These are phyloP conservation scores for Psittacula echo DNA, from an alignment of 2,797 vertebrate genomes.

Conservation along the genomic window DNA sequence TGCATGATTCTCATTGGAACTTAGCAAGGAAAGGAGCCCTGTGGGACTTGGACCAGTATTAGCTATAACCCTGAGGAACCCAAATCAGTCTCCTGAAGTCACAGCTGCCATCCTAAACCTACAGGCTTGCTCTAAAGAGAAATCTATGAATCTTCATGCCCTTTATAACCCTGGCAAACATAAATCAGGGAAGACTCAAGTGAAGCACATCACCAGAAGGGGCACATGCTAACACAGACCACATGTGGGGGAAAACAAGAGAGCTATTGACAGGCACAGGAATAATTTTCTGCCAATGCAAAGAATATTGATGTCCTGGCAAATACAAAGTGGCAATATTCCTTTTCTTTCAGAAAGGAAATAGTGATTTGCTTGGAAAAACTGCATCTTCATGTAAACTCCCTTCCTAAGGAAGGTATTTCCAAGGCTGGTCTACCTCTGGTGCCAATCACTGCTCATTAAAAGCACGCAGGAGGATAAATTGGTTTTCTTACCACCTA, in stretches of 20 bases:
- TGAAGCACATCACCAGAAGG: neutral
- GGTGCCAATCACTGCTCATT: neutral
- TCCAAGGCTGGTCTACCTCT: neutral
- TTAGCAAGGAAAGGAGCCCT: neutral
- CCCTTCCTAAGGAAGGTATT: neutral
- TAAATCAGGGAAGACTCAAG: neutral
- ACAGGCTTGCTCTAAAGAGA: neutral
- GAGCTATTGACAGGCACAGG: neutral
- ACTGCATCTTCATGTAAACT: fast-evolving
- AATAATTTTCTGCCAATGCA: neutral
- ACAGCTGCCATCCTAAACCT: neutral
- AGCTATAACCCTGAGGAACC: neutral
- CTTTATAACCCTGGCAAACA: neutral
- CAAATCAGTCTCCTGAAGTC: neutral
- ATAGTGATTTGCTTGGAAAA: neutral
- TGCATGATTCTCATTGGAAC: fast-evolving
- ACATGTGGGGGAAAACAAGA: neutral
- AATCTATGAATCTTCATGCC: neutral
- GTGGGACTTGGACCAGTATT: fast-evolving
- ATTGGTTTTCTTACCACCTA: neutral
- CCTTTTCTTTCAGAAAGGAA: neutral
- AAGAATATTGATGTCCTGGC: neutral
- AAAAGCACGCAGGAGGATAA: neutral
- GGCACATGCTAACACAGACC: neutral
- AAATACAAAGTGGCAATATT: neutral